Percentiles rank a stretch among this genome's conserved stretches.
Conservation (phyloP, 1,140 invertebrate species). For the Drosophila baimaii region DNA sequence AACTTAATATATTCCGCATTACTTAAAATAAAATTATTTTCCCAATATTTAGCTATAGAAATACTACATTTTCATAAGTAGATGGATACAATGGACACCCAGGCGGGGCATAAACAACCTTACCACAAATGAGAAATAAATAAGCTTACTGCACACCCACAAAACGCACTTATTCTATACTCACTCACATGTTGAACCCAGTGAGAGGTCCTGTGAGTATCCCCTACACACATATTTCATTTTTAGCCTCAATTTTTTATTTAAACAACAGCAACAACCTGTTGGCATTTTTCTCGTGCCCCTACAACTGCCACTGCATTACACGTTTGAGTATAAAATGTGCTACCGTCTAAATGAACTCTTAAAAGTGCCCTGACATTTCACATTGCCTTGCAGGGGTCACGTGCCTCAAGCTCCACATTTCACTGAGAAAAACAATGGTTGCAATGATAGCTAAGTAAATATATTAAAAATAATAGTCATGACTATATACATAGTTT, state of each 20-base stretch:
- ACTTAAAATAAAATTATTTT: background rate
- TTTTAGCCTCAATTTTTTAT: slow-evolving; percentile 71
- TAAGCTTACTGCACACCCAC: background rate
- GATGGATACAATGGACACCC: background rate
- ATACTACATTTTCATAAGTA: background rate
- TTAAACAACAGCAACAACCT: slow-evolving; percentile 63
- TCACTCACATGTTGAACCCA: background rate
- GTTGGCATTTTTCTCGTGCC: slow-evolving; percentile 58
- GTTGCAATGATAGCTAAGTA: no score
- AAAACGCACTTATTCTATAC: slow-evolving; percentile 3
- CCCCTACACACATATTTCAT: slow-evolving; percentile 45
- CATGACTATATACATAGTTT: accelerated
- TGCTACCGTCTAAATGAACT: slow-evolving; percentile 65
- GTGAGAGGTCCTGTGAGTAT: slow-evolving; percentile 26
- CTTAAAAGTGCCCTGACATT: slow-evolving; percentile 76
- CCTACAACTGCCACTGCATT: slow-evolving; percentile 2
- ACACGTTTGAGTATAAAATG: slow-evolving; percentile 38
- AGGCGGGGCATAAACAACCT: background rate
- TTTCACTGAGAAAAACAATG: slow-evolving; percentile 14
- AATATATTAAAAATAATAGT: background rate
- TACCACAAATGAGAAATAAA: slow-evolving; percentile 4
- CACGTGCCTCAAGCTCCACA: slow-evolving; percentile 33
- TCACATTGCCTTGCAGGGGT: slow-evolving; percentile 52
- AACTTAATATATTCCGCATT: no score
- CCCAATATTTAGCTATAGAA: background rate